These are phyloP conservation scores for Phyllotreta cruciferae DNA, from an alignment of 2,888 invertebrate genomes.

Conservation along the genomic window DNA sequence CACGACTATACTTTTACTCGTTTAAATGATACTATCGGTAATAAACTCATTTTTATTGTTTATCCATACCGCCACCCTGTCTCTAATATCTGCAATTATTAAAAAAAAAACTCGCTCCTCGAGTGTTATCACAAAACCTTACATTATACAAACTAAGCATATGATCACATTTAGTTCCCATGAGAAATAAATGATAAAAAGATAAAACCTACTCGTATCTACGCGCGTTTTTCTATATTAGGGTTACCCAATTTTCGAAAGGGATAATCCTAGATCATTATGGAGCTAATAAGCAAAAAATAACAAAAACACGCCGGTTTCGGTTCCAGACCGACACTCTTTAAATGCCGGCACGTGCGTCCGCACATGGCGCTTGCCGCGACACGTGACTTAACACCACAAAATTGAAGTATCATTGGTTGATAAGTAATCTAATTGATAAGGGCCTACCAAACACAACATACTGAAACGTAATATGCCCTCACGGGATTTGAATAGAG, in stretches of 20 bases:
- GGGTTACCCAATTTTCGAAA: background rate
- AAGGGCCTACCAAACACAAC: background rate
- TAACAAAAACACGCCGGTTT: conserved; percentile 20
- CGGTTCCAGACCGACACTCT: conserved; percentile 5
- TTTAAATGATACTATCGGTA: too few relatives aligned
- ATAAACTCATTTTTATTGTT: too few relatives aligned
- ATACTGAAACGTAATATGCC: too few relatives aligned
- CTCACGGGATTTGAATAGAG: too few relatives aligned
- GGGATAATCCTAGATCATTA: background rate
- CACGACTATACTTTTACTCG: background rate
- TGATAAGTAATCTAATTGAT: conserved; percentile 12
- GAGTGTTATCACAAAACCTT: too few relatives aligned
- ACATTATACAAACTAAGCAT: too few relatives aligned
- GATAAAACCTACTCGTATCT: background rate
- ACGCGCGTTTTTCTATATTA: background rate
- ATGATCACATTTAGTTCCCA: conserved; percentile 1
- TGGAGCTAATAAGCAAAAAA: conserved; percentile 13
- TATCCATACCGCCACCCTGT: too few relatives aligned
- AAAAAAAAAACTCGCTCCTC: too few relatives aligned
- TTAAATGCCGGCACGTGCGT: conserved; percentile 24
- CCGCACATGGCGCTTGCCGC: conserved; percentile 3
- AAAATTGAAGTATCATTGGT: conserved; percentile 16
- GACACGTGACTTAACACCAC: conserved; percentile 17
- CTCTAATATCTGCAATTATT: too few relatives aligned
- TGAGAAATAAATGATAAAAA: conserved; percentile 11